Conservation (phyloP, 2,888 invertebrate species). For the Cosmorhoe ocellata region DNA sequence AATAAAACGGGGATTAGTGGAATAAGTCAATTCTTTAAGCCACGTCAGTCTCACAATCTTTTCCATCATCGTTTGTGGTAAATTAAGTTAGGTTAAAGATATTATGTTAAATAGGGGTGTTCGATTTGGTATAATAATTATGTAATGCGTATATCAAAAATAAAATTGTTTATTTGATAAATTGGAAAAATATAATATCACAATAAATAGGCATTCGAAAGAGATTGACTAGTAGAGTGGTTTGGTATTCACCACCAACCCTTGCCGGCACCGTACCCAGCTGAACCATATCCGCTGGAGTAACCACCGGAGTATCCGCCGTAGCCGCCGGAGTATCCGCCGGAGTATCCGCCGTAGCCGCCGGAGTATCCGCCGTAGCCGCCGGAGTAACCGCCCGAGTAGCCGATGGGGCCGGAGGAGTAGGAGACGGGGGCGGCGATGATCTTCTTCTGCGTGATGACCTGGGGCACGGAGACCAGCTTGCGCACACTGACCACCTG, state of each 20-base stretch:
- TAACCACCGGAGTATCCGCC: slow-evolving; percentile 19
- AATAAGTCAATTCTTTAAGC: no score
- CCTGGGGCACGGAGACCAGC: slow-evolving; percentile 37
- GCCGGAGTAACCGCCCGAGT: slow-evolving; percentile 21
- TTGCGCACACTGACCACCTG: slow-evolving; percentile 42
- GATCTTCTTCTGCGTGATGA: slow-evolving; percentile 35
- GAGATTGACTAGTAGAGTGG: neutral
- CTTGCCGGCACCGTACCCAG: slow-evolving; percentile 14
- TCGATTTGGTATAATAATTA: no score
- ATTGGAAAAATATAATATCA: neutral
- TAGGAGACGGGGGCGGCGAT: slow-evolving; percentile 26
- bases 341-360: slow-evolving; percentile 20
- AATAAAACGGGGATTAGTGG: no score
- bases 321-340: no score
- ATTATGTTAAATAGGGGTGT: no score
- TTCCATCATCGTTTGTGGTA: no score
- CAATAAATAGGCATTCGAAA: slow-evolving; percentile 7
- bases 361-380: slow-evolving; percentile 23
- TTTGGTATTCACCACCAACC: slow-evolving; percentile 38
- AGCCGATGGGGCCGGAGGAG: slow-evolving; percentile 15
- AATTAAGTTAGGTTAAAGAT: no score
- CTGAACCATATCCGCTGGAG: slow-evolving; percentile 13
- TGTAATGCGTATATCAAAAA: no score
- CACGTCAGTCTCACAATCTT: no score
- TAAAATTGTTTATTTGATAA: no score